Conservation (phyloP, 2,797 vertebrate genomes). For the Rallus crepitans region DNA sequence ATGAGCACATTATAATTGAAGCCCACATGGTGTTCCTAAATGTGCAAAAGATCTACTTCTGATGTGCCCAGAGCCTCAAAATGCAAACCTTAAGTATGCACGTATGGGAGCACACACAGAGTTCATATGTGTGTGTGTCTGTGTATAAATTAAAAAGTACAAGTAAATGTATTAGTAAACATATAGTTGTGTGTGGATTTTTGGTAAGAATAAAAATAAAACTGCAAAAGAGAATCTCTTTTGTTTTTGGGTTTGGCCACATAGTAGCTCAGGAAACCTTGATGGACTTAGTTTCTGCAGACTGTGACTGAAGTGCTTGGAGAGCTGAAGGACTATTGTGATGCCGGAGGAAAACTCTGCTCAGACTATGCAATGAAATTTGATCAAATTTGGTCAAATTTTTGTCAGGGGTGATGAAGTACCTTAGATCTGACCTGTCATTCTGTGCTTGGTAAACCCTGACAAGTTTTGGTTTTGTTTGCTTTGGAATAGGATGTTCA, state of each 20-base stretch:
- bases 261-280: not conserved
- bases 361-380: not conserved
- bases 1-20: not conserved
- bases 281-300: not conserved
- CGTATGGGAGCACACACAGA: accelerated
- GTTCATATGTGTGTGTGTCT: accelerated
- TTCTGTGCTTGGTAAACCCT: not conserved
- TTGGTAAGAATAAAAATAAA: too few species aligned
- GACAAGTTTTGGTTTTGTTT: not conserved
- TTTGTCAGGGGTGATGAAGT: not conserved
- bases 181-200: not conserved
- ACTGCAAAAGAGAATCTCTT: not conserved
- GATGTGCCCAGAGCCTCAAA: not conserved
- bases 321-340: not conserved
- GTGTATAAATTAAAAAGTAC: not conserved
- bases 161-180: not conserved
- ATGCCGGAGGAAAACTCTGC: not conserved
- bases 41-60: not conserved
- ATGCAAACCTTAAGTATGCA: not conserved
- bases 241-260: not conserved
- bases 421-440: not conserved
- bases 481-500: not conserved
- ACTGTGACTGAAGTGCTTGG: not conserved
- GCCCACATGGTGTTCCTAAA: not conserved
- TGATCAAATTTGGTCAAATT: not conserved